Evolutionary conservation across 2,797 vertebrate species (phyloP).

Genomic region (Apogon hyalosoma): DNA sequence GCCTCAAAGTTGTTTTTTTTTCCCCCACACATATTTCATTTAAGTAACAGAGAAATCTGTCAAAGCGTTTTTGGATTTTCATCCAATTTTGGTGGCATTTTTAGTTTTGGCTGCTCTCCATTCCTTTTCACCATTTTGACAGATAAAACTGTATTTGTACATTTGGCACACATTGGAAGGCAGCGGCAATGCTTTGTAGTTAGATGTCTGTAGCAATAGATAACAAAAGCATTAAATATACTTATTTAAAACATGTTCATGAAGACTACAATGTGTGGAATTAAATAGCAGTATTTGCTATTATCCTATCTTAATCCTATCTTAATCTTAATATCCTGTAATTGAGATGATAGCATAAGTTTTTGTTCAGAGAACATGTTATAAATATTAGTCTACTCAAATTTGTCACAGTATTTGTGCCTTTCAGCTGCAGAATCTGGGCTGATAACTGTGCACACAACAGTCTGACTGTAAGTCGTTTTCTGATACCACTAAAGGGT

Average conservation of each 20-base stretch:
- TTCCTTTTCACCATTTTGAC: slow-evolving; percentile 11
- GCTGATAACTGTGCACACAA: no score
- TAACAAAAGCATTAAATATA: not conserved
- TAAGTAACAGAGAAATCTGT: slow-evolving; percentile 10
- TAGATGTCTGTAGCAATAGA: slow-evolving; percentile 5
- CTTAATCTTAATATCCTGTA: no score
- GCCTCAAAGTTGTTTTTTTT: slow-evolving; percentile 2
- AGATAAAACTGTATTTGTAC: slow-evolving; percentile 28
- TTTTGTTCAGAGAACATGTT: no score
- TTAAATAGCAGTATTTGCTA: not conserved
- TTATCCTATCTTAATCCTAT: not conserved
- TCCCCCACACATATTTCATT: slow-evolving; percentile 10
- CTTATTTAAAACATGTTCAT: slow-evolving; percentile 3
- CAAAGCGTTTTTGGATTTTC: slow-evolving; percentile 16
- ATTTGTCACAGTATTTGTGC: no score
- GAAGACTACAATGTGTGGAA: slow-evolving; percentile 1
- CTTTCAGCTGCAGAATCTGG: no score
- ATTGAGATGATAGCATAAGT: no score
- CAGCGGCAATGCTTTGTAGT: slow-evolving; percentile 8
- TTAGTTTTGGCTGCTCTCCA: slow-evolving; percentile 12
- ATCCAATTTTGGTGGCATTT: slow-evolving; percentile 6
- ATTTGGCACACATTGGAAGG: slow-evolving; percentile 12
- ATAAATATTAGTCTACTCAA: no score
- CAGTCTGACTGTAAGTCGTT: no score
- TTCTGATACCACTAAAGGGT: no score